phyloP scores from a whole-genome alignment of 2,797 vertebrate species.

The Schizothorax lantsangensis region DNA sequence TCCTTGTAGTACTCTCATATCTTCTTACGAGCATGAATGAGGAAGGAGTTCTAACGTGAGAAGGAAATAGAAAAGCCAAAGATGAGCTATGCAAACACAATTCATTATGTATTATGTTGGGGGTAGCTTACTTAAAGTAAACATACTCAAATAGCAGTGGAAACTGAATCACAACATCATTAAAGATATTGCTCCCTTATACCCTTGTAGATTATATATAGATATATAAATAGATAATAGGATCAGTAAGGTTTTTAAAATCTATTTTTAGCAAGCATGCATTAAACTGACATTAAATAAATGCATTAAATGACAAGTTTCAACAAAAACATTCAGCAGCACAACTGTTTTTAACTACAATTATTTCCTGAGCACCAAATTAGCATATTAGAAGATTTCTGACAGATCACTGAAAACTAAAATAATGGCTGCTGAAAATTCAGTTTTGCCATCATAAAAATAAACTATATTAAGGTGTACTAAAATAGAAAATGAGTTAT shows the following conservation, averaged over 20 bases:
- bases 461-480: background rate
- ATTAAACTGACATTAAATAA: background rate
- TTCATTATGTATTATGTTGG: slow-evolving; percentile 36
- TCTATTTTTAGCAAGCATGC: background rate
- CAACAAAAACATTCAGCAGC: background rate
- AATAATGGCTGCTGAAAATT: background rate
- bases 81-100: slow-evolving; percentile 52
- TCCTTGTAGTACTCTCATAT: slow-evolving; percentile 11
- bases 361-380: background rate
- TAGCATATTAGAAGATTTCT: background rate
- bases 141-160: background rate
- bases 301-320: background rate
- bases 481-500: background rate
- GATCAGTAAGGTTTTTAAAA: background rate
- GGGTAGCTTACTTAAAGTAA: background rate
- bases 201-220: background rate
- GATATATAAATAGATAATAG: background rate
- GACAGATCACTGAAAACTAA: background rate
- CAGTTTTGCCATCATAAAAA: background rate
- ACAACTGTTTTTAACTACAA: background rate
- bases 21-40: slow-evolving; percentile 36
- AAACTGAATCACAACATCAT: slow-evolving; percentile 8
- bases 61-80: slow-evolving; percentile 64
- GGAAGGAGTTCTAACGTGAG: slow-evolving; percentile 30
- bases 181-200: background rate